Base-by-base conservation (phyloP, 2,113 vertebrate species). In the Peromyscus leucopus region DNA sequence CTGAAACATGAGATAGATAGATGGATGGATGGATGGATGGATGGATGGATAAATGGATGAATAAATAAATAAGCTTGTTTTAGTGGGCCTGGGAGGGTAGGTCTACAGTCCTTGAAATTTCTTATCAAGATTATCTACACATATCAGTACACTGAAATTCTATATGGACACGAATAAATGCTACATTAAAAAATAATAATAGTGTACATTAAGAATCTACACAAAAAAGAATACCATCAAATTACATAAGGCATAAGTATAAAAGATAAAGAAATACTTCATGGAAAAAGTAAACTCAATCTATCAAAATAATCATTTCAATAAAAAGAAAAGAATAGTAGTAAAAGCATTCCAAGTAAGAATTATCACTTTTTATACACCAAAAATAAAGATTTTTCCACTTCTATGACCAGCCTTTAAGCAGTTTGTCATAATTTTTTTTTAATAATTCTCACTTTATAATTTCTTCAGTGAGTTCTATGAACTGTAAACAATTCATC, bases 221-320 rank as follows among this genome's bases (percentile, higher is more conserved):
- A 97, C 75, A 94, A 75, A 95, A 97, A 91, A 39, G 57, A 93
- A 93, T 96, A 96, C 83, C 97, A 94, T 94, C 46, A 84, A 96
- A 93, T 75, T 93, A 96, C 36, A 90, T 88, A 94, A 87, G 80
- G 42, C 28, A 42, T 89, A 97, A 94, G 12, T 71, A 19, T 89
- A 93, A 95, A 96, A 75, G 17, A 82, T 26, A 95, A 97, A 95
- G 92, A 97, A 94, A 75, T 97, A 90, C 69, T 83, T 95, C 24
- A 92, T 72, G 67, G 28, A 91, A 36, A 93, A 96, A 96, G n/a
- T 83, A 96, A 96, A 96, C 80, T 89, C 91, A 97, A 96, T 96
- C 91, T 96, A 91, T 10, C 57, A 82, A 97, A 94, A 94, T 94
- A 97, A 91, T 86, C 85, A 96, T 69, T 83, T 95, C 26, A 91